These are phyloP conservation scores for Lamproptera curius DNA, from an alignment of 2,888 invertebrate genomes.

Conservation along the genomic window DNA sequence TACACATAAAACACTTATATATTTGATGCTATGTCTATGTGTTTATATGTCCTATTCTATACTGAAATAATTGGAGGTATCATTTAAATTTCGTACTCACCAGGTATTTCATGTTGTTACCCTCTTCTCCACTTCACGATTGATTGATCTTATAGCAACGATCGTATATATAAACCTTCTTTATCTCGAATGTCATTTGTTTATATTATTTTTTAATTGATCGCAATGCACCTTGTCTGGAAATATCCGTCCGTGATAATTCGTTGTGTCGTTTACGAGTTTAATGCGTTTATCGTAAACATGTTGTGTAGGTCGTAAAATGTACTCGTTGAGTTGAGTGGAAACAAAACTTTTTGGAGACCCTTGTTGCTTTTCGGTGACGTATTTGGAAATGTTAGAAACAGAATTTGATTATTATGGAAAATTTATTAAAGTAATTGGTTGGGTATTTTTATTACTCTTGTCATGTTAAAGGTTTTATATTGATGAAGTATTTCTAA, in stretches of 20 bases:
- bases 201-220: conserved; percentile 1
- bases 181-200: neutral
- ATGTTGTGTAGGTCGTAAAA: neutral
- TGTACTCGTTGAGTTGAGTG: neutral
- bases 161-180: neutral
- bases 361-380: neutral
- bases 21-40: no score
- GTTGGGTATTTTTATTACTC: no score
- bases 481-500: no score
- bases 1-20: no score
- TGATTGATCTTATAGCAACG: neutral
- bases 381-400: neutral
- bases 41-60: no score
- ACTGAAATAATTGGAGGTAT: no score
- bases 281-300: no score
- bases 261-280: neutral
- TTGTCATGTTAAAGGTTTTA: no score
- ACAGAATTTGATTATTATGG: no score
- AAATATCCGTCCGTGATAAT: conserved; percentile 6
- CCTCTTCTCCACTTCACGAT: neutral
- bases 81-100: neutral
- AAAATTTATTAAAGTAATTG: no score
- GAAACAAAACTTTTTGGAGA: neutral
- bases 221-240: neutral
- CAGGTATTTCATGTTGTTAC: neutral